Base-by-base conservation (phyloP, 2,888 invertebrate genomes). In the Homarus gammarus region DNA sequence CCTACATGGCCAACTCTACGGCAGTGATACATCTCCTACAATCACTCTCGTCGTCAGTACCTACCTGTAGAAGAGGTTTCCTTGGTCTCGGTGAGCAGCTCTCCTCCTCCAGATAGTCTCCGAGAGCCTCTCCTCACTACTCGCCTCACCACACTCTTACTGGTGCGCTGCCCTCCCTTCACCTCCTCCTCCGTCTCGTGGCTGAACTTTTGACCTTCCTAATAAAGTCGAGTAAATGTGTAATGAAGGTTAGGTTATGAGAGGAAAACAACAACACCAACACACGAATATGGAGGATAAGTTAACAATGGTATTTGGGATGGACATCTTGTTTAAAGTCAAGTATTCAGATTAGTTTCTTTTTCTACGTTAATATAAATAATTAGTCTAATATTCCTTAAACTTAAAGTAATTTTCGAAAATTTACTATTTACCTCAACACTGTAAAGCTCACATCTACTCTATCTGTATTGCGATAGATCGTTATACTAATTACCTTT, bases 151-250 rank as follows among this genome's bases (percentile, higher is more conserved):
- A 88, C 81, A 33, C 87, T 84, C 49, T 84, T 84, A 38, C 81
- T 78, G 31, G 77, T 75, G 49, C 86, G 84, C 49, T 87, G 84
- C 0, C 88, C 91, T 27, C 85, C 91, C 36, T 33, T 27, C 70
- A 85, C 85, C 81, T 85, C 91, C 56, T 91, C 91, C 64, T 91
- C 91, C 38, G 84, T 84, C 73, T 91, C 88, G 36, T 88, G 88
- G 61, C 81, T 75, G 77, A 88, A 91, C 40, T 77, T 44, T 33
- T 91, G 91, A 22, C 91, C 91, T 44, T 91, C 91, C 91, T 91
- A 77, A 18, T n/a, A n/a, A n/a, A n/a, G n/a, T n/a, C n/a, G n/a
- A n/a, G n/a, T n/a, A n/a, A n/a, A n/a, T n/a, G n/a, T n/a, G n/a
- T n/a, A n/a, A n/a, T n/a, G n/a, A n/a, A n/a, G n/a, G n/a, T n/a